Base-by-base conservation (phyloP, 2,113 vertebrate species). In the Dolichotis patagonum region DNA sequence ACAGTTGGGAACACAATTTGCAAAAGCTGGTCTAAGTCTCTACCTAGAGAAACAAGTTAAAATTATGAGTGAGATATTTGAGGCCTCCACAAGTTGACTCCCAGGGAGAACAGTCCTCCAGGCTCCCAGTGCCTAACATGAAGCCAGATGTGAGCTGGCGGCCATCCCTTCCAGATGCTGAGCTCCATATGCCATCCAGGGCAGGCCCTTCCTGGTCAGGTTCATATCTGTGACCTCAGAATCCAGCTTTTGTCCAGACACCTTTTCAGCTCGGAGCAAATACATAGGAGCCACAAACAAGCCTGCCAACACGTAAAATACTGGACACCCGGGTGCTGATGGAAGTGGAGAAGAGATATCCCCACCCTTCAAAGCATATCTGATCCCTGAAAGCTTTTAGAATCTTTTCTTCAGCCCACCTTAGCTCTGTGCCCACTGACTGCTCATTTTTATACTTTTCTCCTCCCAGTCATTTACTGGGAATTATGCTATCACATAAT, bases 401-500 rank as follows among this genome's bases (percentile, higher is more conserved):
- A 41, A 16, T 35, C 35, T 17, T 81, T 54, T 28, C 43, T 78
- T 28, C 65, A 63, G 20, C n/a, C 41, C 30, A 30, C 54, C 71
- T 62, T 16, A 28, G 60, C 22, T 60, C 38, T 0, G 0, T 5
- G 19, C 11, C 63, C 10, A 1, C 46, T 11, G 2, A n/a, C 26
- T 91, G 49, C 38, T 96, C 85, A 43, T 92, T 93, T 78, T 78
- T 6, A 75, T 32, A 56, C 17, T 49, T 87, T 52, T 52, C 89
- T 14, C 71, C 78, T 90, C 67, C 94, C 71, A 81, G 77, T 75
- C 84, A 85, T 78, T 95, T 62, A 38, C 28, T 85, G 22, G n/a
- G 2, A 46, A 46, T 46, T 43, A 77, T 80, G 93, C 90, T 69
- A 63, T n/a, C 62, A 69, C 49, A 69, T 85, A 88, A 88, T 86